Conservation (phyloP, 2,888 invertebrate species). For the Augiades crinisus region DNA sequence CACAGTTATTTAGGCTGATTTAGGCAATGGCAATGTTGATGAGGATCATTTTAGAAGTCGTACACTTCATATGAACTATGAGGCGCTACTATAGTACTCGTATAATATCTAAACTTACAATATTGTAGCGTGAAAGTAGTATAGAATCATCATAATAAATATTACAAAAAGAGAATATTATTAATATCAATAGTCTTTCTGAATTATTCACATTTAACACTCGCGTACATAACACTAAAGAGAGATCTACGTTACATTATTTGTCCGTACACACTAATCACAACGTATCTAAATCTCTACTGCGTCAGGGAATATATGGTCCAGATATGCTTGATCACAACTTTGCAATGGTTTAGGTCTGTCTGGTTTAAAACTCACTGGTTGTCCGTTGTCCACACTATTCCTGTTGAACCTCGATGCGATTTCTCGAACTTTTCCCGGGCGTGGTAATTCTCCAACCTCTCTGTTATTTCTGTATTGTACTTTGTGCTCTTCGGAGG, state of each 20-base stretch:
- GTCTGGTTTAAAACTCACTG: conserved; percentile 52
- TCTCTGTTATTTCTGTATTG: conserved; percentile 26
- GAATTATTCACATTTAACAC: conserved; percentile 25
- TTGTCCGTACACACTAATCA: conserved; percentile 30
- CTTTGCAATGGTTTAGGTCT: conserved; percentile 82
- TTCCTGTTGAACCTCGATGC: conserved; percentile 68
- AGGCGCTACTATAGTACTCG: neutral
- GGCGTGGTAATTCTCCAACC: conserved; percentile 48
- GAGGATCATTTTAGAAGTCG: neutral
- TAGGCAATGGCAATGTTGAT: neutral
- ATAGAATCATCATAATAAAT: conserved; percentile 9
- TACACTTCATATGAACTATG: neutral
- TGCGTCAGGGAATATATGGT: conserved; percentile 82
- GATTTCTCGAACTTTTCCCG: conserved; percentile 71
- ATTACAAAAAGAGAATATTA: conserved; percentile 19
- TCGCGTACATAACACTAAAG: conserved; percentile 34
- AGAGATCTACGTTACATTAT: conserved; percentile 41
- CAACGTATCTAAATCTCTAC: conserved; percentile 60
- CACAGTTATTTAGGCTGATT: neutral
- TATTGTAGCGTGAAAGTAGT: conserved; percentile 11
- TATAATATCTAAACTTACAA: conserved; percentile 1
- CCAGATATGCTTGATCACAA: conserved; percentile 82
- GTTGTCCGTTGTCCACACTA: conserved; percentile 43
- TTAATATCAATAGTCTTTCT: conserved; percentile 17
- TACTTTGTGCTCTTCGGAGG: conserved; percentile 38